Conservation (phyloP, 2,113 vertebrate species). For the Verasper variegatus region DNA sequence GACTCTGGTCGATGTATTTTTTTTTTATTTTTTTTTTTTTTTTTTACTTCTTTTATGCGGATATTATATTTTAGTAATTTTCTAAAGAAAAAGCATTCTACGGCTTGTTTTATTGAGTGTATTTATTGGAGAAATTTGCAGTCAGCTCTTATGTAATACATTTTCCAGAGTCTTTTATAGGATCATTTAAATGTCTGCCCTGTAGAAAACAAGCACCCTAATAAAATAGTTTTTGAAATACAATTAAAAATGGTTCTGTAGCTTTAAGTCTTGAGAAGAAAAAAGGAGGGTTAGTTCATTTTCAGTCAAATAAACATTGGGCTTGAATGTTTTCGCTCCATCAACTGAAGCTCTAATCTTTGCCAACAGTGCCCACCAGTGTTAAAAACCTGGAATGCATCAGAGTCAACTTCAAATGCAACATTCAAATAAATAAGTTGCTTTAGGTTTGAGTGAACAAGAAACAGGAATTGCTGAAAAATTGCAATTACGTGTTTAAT, state of each 20-base stretch:
- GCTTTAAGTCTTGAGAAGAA: background rate
- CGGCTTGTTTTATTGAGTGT: background rate
- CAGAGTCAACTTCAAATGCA: too few relatives aligned
- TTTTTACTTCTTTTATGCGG: slow-evolving; percentile 1
- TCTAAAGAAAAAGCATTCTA: slow-evolving; percentile 12
- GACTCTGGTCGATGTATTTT: background rate
- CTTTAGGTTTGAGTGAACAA: background rate
- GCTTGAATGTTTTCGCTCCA: background rate
- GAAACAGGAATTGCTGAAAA: too few relatives aligned
- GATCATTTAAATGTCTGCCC: background rate
- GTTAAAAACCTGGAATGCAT: slow-evolving; percentile 16
- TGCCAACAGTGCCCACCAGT: slow-evolving; percentile 69
- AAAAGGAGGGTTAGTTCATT: background rate
- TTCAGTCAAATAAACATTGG: background rate
- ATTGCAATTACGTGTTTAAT: slow-evolving; percentile 12
- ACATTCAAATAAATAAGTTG: background rate
- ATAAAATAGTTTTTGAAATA: background rate
- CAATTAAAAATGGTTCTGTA: background rate
- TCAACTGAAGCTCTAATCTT: slow-evolving; percentile 24
- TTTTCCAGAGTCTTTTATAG: background rate
- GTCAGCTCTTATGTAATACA: background rate
- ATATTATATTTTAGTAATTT: background rate
- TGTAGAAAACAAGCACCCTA: too few relatives aligned
- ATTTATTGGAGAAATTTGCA: slow-evolving; percentile 6
- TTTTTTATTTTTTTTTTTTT: background rate